These are phyloP conservation scores for Acrocephalus kingi DNA, from an alignment of 2,113 vertebrate species.

Conservation along the genomic window DNA sequence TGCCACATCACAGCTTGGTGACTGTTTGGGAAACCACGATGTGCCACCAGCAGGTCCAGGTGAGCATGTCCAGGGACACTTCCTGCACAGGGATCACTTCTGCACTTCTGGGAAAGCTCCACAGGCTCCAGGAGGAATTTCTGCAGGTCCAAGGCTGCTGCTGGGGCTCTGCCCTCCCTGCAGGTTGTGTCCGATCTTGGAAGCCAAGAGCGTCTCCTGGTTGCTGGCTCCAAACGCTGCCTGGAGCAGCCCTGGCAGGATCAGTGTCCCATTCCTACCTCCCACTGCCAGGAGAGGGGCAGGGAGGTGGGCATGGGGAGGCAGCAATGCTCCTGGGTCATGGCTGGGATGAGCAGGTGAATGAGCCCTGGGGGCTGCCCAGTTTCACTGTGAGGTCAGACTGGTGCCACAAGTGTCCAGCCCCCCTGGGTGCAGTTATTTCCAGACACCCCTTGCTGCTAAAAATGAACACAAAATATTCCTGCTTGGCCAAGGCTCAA, in stretches of 20 bases:
- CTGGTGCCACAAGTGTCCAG: neutral
- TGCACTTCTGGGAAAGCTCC: neutral
- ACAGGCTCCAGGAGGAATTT: neutral
- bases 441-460: neutral
- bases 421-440: neutral
- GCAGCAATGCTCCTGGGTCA: rapidly evolving
- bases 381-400: neutral
- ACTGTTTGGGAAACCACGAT: neutral
- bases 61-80: neutral
- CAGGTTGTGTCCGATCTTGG: neutral
- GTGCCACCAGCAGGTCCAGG: neutral
- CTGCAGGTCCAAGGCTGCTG: neutral
- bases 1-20: neutral
- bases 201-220: neutral
- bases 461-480: neutral
- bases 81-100: neutral
- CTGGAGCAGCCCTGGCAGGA: neutral
- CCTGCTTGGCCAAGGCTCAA: neutral
- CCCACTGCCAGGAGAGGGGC: neutral
- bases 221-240: rapidly evolving
- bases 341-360: too few species aligned
- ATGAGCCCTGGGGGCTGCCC: neutral
- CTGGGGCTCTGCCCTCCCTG: neutral
- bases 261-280: neutral
- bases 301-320: neutral